A percentile compares a stretch with the other conserved stretches of the same genome.
Conservation (phyloP, 1,140 invertebrate species). For the Anastrepha obliqua region DNA sequence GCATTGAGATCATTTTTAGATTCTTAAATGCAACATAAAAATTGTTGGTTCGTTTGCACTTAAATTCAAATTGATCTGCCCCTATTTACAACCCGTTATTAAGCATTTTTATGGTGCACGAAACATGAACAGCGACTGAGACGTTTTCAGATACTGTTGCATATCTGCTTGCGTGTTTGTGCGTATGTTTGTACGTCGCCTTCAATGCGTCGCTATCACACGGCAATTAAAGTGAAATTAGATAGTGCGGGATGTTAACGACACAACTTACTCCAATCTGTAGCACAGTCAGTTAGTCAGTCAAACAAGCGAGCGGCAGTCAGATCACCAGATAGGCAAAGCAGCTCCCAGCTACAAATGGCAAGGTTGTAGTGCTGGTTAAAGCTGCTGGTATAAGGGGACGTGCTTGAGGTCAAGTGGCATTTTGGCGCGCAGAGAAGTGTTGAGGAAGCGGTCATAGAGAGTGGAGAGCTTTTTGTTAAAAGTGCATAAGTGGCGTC, state of each 20-base stretch:
- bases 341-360: too few relatives aligned
- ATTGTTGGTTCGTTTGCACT: too few relatives aligned
- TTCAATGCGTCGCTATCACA: not conserved
- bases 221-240: constrained; percentile 10
- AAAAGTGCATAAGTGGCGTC: not conserved
- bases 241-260: not conserved
- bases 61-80: too few relatives aligned
- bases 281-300: not conserved
- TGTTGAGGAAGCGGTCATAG: not conserved
- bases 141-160: too few relatives aligned
- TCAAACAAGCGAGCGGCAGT: not conserved
- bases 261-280: not conserved
- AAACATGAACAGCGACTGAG: too few relatives aligned
- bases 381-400: not conserved
- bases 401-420: not conserved
- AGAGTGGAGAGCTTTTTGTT: not conserved
- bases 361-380: not conserved
- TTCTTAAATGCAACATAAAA: too few relatives aligned
- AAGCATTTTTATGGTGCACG: too few relatives aligned
- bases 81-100: too few relatives aligned
- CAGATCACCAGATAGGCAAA: not conserved
- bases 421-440: not conserved
- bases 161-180: too few relatives aligned
- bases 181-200: too few relatives aligned
- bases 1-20: too few relatives aligned